These are phyloP conservation scores for Clarias pachynema DNA, from an alignment of 2,797 vertebrate genomes.

Conservation along the genomic window DNA sequence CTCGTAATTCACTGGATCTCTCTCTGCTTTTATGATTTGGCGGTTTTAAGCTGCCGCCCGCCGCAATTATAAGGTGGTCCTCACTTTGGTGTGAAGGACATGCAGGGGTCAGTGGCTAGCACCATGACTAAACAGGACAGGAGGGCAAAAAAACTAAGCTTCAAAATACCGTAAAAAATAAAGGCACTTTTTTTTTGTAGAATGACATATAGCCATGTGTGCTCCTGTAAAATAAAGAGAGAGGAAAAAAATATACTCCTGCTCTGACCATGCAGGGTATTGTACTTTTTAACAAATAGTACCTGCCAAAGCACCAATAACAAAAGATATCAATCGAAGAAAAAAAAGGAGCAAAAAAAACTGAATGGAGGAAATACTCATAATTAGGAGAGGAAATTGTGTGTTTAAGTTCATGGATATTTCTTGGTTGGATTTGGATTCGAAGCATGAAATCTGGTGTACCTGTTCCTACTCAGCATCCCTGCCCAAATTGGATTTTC, in stretches of 20 bases:
- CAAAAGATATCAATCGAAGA: conserved; percentile 17
- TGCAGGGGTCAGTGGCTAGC: conserved; percentile 72
- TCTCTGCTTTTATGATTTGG: conserved; percentile 79
- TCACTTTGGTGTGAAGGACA: conserved; percentile 75
- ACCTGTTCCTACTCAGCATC: conserved; percentile 29
- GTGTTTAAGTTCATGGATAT: conserved; percentile 10
- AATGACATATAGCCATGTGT: neutral
- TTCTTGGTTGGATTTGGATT: conserved; percentile 42
- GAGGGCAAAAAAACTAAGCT: conserved; percentile 47
- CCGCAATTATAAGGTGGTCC: conserved; percentile 74
- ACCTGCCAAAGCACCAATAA: neutral
- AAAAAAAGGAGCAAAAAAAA: conserved; percentile 4
- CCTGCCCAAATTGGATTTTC: conserved; percentile 37
- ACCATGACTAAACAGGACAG: conserved; percentile 68
- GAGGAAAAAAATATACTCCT: neutral
- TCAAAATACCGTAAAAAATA: conserved; percentile 39
- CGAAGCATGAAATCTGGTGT: conserved; percentile 14
- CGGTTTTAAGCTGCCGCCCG: conserved; percentile 74
- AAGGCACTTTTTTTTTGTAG: neutral
- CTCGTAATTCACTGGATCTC: conserved; percentile 81
- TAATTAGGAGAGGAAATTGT: neutral
- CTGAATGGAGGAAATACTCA: conserved; percentile 33
- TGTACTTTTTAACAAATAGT: conserved; percentile 24
- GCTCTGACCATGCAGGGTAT: conserved; percentile 21
- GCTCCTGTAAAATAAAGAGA: conserved; percentile 12